A percentile compares a stretch with the other conserved stretches of the same genome.
These are phyloP conservation scores for Sphenodon punctatus DNA, from an alignment of 2,797 vertebrate species.

Conservation along the genomic window DNA sequence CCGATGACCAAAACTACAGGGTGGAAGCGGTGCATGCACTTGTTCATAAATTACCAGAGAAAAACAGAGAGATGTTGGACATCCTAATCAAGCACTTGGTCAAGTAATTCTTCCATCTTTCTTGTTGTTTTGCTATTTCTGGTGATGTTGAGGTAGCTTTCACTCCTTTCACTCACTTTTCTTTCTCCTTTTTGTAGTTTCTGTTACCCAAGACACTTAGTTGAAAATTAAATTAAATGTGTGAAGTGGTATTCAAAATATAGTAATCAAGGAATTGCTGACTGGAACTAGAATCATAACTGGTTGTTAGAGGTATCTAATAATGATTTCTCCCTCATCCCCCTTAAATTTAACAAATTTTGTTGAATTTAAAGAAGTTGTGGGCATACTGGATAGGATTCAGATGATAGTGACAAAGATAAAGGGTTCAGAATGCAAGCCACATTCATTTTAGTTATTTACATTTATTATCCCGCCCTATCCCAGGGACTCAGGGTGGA, in stretches of 20 bases:
- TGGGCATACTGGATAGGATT: too few species aligned
- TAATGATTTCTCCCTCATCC: neutral
- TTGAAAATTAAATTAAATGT: slow-evolving; percentile 6
- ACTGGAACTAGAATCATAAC: slow-evolving; percentile 1
- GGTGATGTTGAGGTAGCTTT: neutral
- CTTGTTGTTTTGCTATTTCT: neutral
- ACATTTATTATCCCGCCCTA: too few species aligned
- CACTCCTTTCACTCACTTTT: neutral
- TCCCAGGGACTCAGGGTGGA: too few species aligned
- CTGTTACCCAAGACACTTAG: neutral
- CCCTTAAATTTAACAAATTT: too few species aligned
- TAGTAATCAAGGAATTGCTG: neutral
- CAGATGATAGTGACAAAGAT: too few species aligned
- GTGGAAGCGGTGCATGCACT: slow-evolving; percentile 91
- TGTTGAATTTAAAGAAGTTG: too few species aligned
- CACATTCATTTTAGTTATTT: too few species aligned
- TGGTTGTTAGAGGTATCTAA: neutral
- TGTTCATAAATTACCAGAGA: slow-evolving; percentile 92
- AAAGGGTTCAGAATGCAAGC: too few species aligned
- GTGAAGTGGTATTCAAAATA: slow-evolving; percentile 14
- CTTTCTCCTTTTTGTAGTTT: neutral
- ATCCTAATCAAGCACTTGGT: slow-evolving; percentile 93
- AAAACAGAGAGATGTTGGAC: slow-evolving; percentile 96
- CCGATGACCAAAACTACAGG: slow-evolving; percentile 95
- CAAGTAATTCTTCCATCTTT: slow-evolving; percentile 78